A percentile compares a stretch with the other conserved stretches of the same genome.
Conservation (phyloP, 2,888 invertebrate species). For the Synanthedon andrenaeformis region DNA sequence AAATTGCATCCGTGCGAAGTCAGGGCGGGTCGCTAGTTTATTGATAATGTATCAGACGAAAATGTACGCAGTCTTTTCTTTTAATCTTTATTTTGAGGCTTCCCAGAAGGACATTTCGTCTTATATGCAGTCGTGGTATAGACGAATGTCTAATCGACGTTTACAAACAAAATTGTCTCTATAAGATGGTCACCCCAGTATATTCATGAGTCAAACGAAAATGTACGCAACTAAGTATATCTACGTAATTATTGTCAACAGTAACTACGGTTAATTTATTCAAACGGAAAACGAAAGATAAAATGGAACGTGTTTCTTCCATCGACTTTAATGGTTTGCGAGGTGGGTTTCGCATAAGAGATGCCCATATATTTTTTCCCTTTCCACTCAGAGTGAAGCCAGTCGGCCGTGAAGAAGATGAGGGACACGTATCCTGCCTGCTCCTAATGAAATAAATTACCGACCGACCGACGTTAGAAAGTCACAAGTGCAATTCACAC, state of each 20-base stretch:
- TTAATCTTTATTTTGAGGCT: no score
- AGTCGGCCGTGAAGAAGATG: slow-evolving; percentile 60
- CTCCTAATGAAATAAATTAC: slow-evolving; percentile 68
- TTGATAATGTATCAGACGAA: no score
- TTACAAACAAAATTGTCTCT: no score
- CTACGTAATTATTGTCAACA: not conserved
- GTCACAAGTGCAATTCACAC: slow-evolving; percentile 11
- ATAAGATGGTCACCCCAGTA: no score
- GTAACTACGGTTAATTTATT: slow-evolving; percentile 36
- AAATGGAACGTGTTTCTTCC: slow-evolving; percentile 49
- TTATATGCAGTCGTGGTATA: no score
- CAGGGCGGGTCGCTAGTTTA: no score
- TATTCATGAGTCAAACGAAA: not conserved
- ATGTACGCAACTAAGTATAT: not conserved
- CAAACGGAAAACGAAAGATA: slow-evolving; percentile 55
- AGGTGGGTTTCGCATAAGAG: slow-evolving; percentile 47
- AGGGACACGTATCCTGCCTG: slow-evolving; percentile 67
- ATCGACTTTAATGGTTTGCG: slow-evolving; percentile 44
- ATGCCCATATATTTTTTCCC: slow-evolving; percentile 39
- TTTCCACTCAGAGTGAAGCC: slow-evolving; percentile 46
- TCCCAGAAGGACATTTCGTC: no score
- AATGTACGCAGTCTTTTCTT: no score
- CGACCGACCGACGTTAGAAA: slow-evolving; percentile 14
- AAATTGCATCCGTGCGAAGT: no score
- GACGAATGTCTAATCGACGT: no score